phyloP scores from a whole-genome alignment of 2,888 invertebrate genomes.

The Ceraclea dissimilis region DNA sequence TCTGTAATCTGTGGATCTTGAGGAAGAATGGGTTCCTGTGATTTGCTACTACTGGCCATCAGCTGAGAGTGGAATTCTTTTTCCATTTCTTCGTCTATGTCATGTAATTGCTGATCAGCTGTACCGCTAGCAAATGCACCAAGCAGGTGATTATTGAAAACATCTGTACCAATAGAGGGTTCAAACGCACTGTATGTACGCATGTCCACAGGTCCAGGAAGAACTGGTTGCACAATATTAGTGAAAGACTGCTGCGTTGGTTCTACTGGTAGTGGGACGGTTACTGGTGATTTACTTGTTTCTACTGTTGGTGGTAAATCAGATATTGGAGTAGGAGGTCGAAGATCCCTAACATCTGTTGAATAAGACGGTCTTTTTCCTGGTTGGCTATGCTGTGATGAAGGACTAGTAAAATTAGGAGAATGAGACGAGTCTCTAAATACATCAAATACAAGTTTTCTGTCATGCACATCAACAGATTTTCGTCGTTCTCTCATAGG shows the following conservation, averaged over 20 bases:
- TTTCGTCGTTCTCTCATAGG: conserved; percentile 72
- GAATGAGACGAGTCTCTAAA: conserved; percentile 51
- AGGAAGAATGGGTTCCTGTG: conserved; percentile 27
- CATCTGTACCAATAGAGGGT: conserved; percentile 50
- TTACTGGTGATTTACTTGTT: conserved; percentile 27
- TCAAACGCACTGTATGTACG: conserved; percentile 69
- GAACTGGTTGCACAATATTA: conserved; percentile 59
- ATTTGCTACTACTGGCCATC: conserved; percentile 43
- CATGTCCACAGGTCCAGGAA: conserved; percentile 87
- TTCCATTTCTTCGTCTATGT: conserved; percentile 73
- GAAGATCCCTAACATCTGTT: conserved; percentile 41
- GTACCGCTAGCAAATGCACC: conserved; percentile 61
- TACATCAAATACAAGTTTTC: conserved; percentile 48
- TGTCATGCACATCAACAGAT: conserved; percentile 61
- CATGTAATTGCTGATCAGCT: conserved; percentile 61
- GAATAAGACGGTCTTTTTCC: conserved; percentile 34
- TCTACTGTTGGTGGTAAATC: conserved; percentile 30
- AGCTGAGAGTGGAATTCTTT: conserved; percentile 65
- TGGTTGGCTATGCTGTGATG: conserved; percentile 31
- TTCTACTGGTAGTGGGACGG: conserved; percentile 17
- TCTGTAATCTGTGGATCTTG: conserved; percentile 28
- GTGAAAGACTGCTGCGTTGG: conserved; percentile 20
- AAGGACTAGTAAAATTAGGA: conserved; percentile 50
- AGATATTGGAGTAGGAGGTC: conserved; percentile 44
- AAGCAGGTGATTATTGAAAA: conserved; percentile 56